A percentile compares a stretch with the other conserved stretches of the same genome.
Conservation (phyloP, 2,888 invertebrate species). For the Apotomis turbidana region DNA sequence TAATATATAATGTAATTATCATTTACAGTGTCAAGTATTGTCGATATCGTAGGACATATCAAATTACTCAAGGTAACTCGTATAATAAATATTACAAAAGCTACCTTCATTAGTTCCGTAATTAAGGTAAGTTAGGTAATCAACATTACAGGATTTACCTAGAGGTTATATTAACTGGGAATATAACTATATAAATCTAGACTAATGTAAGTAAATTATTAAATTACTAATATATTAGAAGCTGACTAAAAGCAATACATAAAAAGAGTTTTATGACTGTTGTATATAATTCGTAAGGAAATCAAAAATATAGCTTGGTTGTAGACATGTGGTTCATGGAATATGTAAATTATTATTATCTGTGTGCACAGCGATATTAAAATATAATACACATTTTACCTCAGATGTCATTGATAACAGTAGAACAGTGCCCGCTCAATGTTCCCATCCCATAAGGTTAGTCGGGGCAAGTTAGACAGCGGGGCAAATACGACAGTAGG, state of each 20-base stretch:
- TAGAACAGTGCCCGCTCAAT: too few species aligned
- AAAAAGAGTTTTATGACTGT: constrained; percentile 35
- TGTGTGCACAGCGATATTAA: background rate
- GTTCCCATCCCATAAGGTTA: too few species aligned
- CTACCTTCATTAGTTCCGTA: background rate
- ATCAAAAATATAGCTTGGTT: constrained; percentile 9
- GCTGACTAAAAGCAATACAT: constrained; percentile 33
- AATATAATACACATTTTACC: too few species aligned
- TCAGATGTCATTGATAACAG: too few species aligned
- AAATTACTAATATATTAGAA: constrained; percentile 16
- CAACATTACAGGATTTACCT: constrained; percentile 1
- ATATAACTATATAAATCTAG: constrained; percentile 27
- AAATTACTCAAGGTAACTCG: constrained; percentile 23
- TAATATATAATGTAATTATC: constrained; percentile 31
- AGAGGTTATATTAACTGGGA: constrained; percentile 18
- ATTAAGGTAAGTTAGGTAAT: constrained; percentile 7
- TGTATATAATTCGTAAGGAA: constrained; percentile 31
- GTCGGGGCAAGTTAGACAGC: too few species aligned
- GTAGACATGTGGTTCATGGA: background rate
- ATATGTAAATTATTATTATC: constrained; percentile 2
- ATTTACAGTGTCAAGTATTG: constrained; percentile 39
- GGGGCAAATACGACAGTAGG: too few species aligned
- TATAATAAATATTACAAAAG: background rate
- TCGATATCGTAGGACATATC: constrained; percentile 45
- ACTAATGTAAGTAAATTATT: constrained; percentile 1